These are phyloP conservation scores for Caracal caracal DNA, from an alignment of 2,113 vertebrate species.

Conservation along the genomic window DNA sequence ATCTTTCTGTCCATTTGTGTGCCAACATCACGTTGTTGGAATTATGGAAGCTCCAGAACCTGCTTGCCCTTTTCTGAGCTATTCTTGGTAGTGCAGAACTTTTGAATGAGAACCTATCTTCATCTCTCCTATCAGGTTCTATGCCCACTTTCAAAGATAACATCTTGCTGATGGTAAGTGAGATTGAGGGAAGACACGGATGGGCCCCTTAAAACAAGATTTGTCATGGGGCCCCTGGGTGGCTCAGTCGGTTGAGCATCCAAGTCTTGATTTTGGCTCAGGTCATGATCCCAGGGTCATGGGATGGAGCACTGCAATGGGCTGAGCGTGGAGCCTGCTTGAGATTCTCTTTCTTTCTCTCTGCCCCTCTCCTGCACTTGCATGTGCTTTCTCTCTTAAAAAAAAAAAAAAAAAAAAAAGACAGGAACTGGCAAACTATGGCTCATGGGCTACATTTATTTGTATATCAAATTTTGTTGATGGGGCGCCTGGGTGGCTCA, in stretches of 20 bases:
- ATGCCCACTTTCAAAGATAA: background rate
- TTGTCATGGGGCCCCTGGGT: background rate
- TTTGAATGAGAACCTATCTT: background rate
- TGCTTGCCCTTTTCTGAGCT: background rate
- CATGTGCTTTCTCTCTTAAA: too few relatives aligned
- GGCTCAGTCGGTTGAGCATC: too few relatives aligned
- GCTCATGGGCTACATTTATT: background rate
- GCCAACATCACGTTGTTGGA: background rate
- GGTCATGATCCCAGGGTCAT: too few relatives aligned
- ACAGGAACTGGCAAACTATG: background rate
- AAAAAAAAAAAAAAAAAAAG: too few relatives aligned
- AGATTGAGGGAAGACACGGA: background rate
- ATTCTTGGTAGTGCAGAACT: background rate
- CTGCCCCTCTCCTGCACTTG: too few relatives aligned
- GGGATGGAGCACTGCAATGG: too few relatives aligned
- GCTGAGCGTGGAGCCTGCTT: too few relatives aligned
- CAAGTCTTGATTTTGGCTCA: too few relatives aligned
- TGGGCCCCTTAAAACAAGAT: background rate
- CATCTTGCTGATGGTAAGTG: rapidly evolving
- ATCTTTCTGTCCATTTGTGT: background rate
- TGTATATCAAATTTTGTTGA: background rate
- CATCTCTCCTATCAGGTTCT: background rate
- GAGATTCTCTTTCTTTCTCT: too few relatives aligned
- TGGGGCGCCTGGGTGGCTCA: too few relatives aligned
- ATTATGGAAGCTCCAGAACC: background rate